phyloP scores from a whole-genome alignment of 2,888 invertebrate genomes.

The Adineta ricciae region DNA sequence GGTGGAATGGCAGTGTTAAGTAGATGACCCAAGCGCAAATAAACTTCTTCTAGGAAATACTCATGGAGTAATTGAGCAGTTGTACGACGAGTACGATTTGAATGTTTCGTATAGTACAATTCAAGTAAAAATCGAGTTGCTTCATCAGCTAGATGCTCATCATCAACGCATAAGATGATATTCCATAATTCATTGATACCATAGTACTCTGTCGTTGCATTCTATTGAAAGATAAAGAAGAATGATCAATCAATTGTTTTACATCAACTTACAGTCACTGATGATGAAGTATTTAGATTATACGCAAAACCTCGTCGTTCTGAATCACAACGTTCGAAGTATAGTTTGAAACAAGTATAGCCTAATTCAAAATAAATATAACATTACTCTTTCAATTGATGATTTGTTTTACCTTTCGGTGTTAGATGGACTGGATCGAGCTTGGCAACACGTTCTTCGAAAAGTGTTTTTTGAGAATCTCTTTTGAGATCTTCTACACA shows the following conservation, averaged over 20 bases:
- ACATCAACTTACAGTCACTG: not conserved
- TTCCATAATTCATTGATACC: conserved; percentile 7
- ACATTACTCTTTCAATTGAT: not conserved
- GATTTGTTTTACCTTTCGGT: conserved; percentile 43
- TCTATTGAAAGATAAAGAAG: not conserved
- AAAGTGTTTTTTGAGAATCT: conserved; percentile 50
- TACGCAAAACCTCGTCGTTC: conserved; percentile 31
- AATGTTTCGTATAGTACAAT: not conserved
- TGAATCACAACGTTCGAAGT: conserved; percentile 28
- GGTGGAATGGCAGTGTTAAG: not conserved
- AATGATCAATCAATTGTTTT: too few relatives aligned
- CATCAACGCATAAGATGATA: not conserved
- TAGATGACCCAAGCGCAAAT: conserved; percentile 47
- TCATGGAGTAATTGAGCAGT: conserved; percentile 44
- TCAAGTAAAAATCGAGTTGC: not conserved
- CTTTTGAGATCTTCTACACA: conserved; percentile 50
- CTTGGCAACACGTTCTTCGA: conserved; percentile 51
- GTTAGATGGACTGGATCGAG: conserved; percentile 49
- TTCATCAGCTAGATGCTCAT: not conserved
- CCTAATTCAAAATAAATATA: conserved; percentile 37
- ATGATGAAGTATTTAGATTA: not conserved
- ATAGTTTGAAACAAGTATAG: conserved; percentile 51
- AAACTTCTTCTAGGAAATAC: conserved; percentile 52
- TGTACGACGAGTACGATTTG: not conserved
- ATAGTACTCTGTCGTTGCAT: not conserved